phyloP scores from a whole-genome alignment of 2,797 vertebrate species.

The Yasuhikotakia modesta region DNA sequence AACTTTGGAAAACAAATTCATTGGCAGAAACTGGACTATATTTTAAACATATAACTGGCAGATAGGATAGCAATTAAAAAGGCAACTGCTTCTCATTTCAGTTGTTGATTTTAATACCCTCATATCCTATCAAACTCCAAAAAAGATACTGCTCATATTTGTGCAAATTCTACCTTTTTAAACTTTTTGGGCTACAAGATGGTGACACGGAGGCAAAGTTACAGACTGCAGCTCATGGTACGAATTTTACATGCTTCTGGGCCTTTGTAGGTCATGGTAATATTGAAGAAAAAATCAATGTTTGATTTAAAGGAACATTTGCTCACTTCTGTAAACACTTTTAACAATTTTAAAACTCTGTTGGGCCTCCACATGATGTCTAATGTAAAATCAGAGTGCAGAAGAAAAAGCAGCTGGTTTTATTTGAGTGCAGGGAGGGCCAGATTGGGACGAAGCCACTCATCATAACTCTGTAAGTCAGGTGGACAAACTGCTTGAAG shows the following conservation, averaged over 20 bases:
- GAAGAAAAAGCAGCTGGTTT: not conserved
- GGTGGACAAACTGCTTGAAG: not conserved
- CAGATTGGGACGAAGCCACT: conserved; percentile 67
- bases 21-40: conserved; percentile 4
- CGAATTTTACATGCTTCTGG: too few species aligned
- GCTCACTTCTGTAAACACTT: too few species aligned
- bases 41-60: conserved; percentile 2
- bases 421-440: conserved; percentile 18
- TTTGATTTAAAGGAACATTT: too few species aligned
- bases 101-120: not conserved
- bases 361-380: not conserved
- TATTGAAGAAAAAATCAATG: too few species aligned
- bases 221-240: too few species aligned
- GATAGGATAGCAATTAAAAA: not conserved
- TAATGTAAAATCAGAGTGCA: not conserved
- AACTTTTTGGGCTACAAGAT: too few species aligned
- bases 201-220: too few species aligned
- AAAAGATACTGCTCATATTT: too few species aligned
- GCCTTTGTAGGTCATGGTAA: too few species aligned
- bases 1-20: conserved; percentile 1
- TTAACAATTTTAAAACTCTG: not conserved
- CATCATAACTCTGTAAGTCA: not conserved
- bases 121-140: not conserved
- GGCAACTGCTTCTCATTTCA: not conserved
- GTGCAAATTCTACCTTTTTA: too few species aligned